Base-by-base conservation (phyloP, 2,797 vertebrate genomes). In the Pteronotus mesoamericanus region DNA sequence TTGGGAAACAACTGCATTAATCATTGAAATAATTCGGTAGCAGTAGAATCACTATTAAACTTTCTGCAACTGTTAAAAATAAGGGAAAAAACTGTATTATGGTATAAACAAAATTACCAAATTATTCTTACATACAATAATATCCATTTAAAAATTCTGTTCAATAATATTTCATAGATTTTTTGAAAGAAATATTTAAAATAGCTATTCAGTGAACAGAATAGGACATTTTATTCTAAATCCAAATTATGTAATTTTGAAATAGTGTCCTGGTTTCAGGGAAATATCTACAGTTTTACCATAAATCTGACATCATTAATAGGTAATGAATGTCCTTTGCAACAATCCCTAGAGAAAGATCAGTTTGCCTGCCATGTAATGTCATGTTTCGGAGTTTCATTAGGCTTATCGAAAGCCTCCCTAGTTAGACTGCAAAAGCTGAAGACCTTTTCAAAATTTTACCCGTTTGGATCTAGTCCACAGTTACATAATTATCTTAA, bases 191-290 rank as follows among this genome's bases (percentile, higher is more conserved):
- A 86, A 84, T 85, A 59, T 84, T 96, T 87, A 51, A 90, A 72
- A 89, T 57, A 95, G 24, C 2, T 34, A 79, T 22, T 94, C 51
- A 53, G 2, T 51, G 39, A 91, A 84, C 1, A 86, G 9, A 89
- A 69, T 59, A 64, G 59, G n/a, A 64, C 51, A 92, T 94, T 92
- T 95, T 77, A 83, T 83, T 74, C 66, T 95, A 96, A 97, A 93
- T 57, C 15, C 10, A 68, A 78, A 86, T 75, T 72, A 59, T 42
- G 18, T 91, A 84, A 92, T 51, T 89, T 89, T 89, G 26, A 94
- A 83, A 55, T 32, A 51, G 24, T 88, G 87, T 88, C 64, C 48
- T 93, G 94, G 75, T 96, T 93, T 94, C 29, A 64, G 44, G 59
- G 57, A 71, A 80, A 57, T 68, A 84, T n/a, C 82, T 90, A 53